phyloP scores from a whole-genome alignment of 2,113 vertebrate species.

The Ceratotherium simum region DNA sequence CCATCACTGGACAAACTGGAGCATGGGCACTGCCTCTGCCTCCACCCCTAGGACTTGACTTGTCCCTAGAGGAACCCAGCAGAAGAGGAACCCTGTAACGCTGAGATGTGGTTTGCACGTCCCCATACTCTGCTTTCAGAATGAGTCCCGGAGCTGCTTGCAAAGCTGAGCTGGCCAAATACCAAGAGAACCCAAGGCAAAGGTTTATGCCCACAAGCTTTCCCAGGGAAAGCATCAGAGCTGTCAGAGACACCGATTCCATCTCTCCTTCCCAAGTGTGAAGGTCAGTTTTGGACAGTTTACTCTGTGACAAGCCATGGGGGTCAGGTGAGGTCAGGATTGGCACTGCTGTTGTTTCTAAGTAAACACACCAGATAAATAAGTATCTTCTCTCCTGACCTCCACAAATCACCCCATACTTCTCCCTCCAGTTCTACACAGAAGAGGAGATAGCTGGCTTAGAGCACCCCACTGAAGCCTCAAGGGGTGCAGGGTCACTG shows the following conservation, averaged over 20 bases:
- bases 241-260: not conserved
- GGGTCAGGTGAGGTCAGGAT: not conserved
- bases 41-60: not conserved
- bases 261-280: not conserved
- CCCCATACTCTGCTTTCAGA: not conserved
- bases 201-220: not conserved
- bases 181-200: not conserved
- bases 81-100: not conserved
- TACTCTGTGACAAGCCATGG: not conserved
- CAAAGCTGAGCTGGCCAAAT: not conserved
- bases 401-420: too few species aligned
- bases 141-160: too few species aligned
- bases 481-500: not conserved
- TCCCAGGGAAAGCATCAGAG: not conserved
- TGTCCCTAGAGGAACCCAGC: not conserved
- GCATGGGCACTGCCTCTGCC: not conserved
- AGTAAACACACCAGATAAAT: not conserved
- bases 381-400: not conserved
- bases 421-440: not conserved
- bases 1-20: not conserved
- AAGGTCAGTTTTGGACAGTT: not conserved
- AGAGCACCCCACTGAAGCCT: not conserved
- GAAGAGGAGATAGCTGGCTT: not conserved
- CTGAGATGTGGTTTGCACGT: not conserved
- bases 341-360: not conserved